phyloP scores from a whole-genome alignment of 2,888 invertebrate genomes.

The Drosophila peninsularis region DNA sequence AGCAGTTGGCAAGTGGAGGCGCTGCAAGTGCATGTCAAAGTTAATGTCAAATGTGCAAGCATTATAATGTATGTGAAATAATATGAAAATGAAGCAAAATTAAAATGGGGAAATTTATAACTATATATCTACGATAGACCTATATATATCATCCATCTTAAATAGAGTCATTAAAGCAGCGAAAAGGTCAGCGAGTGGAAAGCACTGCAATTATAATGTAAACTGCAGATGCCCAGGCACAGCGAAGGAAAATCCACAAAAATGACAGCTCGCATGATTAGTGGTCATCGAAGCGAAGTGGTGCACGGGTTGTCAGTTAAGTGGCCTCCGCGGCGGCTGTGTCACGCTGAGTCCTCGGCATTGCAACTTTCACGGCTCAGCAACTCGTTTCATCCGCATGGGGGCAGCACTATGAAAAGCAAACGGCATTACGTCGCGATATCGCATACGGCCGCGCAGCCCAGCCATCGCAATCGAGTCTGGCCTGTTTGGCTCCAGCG shows the following conservation, averaged over 20 bases:
- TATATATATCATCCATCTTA: too few relatives aligned
- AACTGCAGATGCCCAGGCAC: background rate
- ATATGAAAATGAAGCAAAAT: too few relatives aligned
- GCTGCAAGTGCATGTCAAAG: too few relatives aligned
- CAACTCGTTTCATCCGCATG: constrained; percentile 39
- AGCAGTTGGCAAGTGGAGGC: too few relatives aligned
- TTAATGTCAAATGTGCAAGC: too few relatives aligned
- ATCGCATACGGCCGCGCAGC: constrained; percentile 47
- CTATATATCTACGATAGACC: too few relatives aligned
- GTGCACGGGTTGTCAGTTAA: constrained; percentile 33
- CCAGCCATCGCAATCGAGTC: constrained; percentile 53
- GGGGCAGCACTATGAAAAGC: constrained; percentile 9
- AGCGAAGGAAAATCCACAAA: constrained; percentile 5
- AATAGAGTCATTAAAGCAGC: background rate
- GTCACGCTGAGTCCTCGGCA: constrained; percentile 20
- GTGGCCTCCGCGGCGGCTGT: constrained; percentile 1
- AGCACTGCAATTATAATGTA: background rate
- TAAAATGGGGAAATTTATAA: too few relatives aligned
- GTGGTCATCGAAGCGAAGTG: constrained; percentile 22
- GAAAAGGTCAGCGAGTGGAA: background rate
- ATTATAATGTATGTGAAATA: too few relatives aligned
- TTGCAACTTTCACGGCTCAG: constrained; percentile 49
- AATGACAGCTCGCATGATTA: constrained; percentile 21
- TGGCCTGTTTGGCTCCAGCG: constrained; percentile 51
- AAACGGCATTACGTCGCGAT: constrained; percentile 7